phyloP scores from a whole-genome alignment of 2,888 invertebrate species.

The Plebejus anna region DNA sequence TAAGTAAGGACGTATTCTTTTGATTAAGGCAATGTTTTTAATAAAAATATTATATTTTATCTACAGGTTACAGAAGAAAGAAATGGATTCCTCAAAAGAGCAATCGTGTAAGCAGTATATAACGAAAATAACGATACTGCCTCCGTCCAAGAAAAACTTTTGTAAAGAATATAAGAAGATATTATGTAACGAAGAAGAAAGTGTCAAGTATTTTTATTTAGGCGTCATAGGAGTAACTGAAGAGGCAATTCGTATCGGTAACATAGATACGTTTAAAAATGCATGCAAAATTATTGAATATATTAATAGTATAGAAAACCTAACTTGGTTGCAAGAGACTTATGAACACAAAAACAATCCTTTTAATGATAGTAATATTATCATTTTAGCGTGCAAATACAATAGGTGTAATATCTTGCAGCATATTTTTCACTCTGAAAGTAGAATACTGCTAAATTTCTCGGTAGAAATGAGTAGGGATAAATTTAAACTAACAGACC shows the following conservation, averaged over 20 bases:
- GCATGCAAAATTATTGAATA: slow-evolving; percentile 13
- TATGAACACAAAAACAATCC: not conserved
- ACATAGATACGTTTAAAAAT: slow-evolving; percentile 8
- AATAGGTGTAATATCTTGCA: not conserved
- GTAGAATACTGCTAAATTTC: not conserved
- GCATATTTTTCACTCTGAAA: not conserved
- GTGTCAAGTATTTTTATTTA: slow-evolving; percentile 2
- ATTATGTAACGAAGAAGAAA: slow-evolving; percentile 3
- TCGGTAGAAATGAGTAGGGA: not conserved
- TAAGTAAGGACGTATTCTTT: no score
- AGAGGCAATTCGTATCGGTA: not conserved
- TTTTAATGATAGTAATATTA: not conserved
- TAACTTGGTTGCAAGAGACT: not conserved
- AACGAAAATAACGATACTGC: not conserved
- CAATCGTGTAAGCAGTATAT: slow-evolving; percentile 16
- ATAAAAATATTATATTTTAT: not conserved
- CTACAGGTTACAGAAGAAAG: not conserved
- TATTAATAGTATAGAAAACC: slow-evolving; percentile 3
- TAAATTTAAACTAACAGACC: not conserved
- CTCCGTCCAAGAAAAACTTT: slow-evolving; percentile 15
- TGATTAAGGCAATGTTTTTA: no score
- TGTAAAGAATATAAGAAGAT: slow-evolving; percentile 1
- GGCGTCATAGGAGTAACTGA: not conserved
- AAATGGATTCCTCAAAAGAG: not conserved
- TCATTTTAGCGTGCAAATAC: not conserved